Evolutionary conservation across 2,888 invertebrate genomes (phyloP).

Genomic region (Acanthococcus lagerstroemiae): DNA sequence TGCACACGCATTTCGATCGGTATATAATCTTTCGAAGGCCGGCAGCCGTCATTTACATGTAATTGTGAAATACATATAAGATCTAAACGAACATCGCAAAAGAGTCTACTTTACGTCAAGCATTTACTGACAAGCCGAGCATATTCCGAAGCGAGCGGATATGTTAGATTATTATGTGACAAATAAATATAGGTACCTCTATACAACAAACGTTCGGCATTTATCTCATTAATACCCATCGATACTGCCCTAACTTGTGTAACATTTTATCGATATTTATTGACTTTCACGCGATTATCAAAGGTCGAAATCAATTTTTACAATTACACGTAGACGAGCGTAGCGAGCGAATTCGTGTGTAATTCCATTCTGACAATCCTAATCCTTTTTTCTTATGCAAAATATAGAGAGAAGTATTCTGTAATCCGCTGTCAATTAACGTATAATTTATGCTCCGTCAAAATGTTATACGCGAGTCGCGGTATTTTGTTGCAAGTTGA

Average conservation of each 20-base stretch:
- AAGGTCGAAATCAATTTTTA: slow-evolving; percentile 10
- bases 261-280: slow-evolving; percentile 27
- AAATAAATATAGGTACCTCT: too few relatives aligned
- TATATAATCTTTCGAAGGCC: too few relatives aligned
- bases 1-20: too few relatives aligned
- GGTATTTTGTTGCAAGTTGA: neutral
- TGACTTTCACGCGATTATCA: slow-evolving; percentile 26
- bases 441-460: slow-evolving; percentile 2
- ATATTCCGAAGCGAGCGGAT: too few relatives aligned
- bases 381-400: neutral
- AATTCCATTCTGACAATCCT: neutral
- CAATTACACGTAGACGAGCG: slow-evolving; percentile 8
- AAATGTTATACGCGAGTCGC: neutral
- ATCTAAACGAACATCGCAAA: too few relatives aligned
- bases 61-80: too few relatives aligned
- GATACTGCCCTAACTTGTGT: slow-evolving; percentile 11
- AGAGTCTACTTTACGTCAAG: too few relatives aligned
- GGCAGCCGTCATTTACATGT: too few relatives aligned
- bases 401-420: neutral
- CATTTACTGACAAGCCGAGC: too few relatives aligned
- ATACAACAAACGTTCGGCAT: too few relatives aligned
- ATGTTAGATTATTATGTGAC: too few relatives aligned
- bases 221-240: slow-evolving; percentile 21
- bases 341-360: slow-evolving; percentile 2
- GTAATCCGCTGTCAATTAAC: neutral